Evolutionary conservation across 92 coral and sea anemone species (phyloP).

Genomic region (Palythoa grandis): DNA sequence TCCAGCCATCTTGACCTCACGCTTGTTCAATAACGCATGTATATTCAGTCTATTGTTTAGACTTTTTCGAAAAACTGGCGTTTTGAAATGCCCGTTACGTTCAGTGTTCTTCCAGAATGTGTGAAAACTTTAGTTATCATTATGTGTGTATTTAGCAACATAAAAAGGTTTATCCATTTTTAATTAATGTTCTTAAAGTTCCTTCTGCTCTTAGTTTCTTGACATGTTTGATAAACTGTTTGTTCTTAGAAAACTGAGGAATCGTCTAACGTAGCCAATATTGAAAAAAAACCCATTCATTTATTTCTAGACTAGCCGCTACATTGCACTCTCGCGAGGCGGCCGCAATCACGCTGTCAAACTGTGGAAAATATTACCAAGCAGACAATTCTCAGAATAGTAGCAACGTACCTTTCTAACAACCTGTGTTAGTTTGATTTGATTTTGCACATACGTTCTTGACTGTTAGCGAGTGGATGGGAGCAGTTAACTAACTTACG

Average conservation of each 20-base stretch:
- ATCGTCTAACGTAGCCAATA: neutral
- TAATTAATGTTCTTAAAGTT: neutral
- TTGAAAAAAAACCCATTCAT: neutral
- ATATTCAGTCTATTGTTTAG: neutral
- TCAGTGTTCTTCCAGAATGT: conserved; percentile 2
- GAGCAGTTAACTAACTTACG: neutral
- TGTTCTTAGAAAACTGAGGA: neutral
- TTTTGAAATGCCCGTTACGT: conserved; percentile 9
- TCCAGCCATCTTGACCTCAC: too few species aligned
- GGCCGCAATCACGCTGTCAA: neutral
- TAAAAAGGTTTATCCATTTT: neutral
- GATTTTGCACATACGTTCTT: too few species aligned
- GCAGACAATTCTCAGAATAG: neutral
- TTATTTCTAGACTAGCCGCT: neutral
- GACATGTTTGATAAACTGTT: conserved; percentile 1
- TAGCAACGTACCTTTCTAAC: neutral
- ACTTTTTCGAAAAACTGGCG: neutral
- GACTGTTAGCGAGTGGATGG: neutral
- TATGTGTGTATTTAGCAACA: neutral
- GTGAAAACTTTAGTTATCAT: neutral
- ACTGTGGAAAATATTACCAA: neutral
- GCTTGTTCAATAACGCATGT: too few species aligned
- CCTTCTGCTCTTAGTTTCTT: neutral
- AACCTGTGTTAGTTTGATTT: neutral
- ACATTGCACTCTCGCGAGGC: too few species aligned